These are phyloP conservation scores for Tragelaphus scriptus DNA, from an alignment of 2,113 vertebrate species.

Conservation along the genomic window DNA sequence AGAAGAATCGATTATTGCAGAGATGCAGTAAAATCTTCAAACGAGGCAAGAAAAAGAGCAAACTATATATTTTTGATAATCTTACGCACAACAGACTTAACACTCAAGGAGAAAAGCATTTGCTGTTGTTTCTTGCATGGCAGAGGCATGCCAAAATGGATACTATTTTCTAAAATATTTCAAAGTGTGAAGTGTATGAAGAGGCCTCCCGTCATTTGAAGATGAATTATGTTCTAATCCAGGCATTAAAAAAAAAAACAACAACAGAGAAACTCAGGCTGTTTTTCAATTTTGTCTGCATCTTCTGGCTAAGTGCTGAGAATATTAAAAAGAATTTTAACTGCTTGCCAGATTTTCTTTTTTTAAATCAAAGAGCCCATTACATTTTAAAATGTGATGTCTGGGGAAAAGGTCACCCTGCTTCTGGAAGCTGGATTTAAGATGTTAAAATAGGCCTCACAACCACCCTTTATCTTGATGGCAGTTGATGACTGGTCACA, in stretches of 20 bases:
- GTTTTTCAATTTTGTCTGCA: constrained; percentile 53
- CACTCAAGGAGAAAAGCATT: constrained; percentile 61
- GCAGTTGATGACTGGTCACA: not conserved
- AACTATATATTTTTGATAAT: constrained; percentile 51
- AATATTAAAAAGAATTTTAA: constrained; percentile 61
- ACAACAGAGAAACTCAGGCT: constrained; percentile 63
- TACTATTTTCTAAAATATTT: constrained; percentile 75
- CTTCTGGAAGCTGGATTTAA: constrained; percentile 38
- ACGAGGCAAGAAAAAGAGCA: constrained; percentile 68
- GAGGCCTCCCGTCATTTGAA: constrained; percentile 61
- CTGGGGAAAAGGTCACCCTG: constrained; percentile 20
- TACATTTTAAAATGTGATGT: constrained; percentile 51
- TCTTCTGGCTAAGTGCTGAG: constrained; percentile 44
- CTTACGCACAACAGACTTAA: constrained; percentile 67
- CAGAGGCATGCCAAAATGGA: constrained; percentile 65
- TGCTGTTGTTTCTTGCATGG: constrained; percentile 64
- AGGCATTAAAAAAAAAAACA: constrained; percentile 50
- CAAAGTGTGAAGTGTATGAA: constrained; percentile 57
- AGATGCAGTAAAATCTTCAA: constrained; percentile 42
- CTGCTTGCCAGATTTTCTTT: constrained; percentile 33
- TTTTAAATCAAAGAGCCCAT: constrained; percentile 22
- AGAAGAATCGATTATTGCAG: constrained; percentile 28
- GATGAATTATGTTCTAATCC: constrained; percentile 66
- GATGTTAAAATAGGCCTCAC: constrained; percentile 11
- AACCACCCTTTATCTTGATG: not conserved